Base-by-base conservation (phyloP, 2,113 vertebrate species). In the Morone chrysops region DNA sequence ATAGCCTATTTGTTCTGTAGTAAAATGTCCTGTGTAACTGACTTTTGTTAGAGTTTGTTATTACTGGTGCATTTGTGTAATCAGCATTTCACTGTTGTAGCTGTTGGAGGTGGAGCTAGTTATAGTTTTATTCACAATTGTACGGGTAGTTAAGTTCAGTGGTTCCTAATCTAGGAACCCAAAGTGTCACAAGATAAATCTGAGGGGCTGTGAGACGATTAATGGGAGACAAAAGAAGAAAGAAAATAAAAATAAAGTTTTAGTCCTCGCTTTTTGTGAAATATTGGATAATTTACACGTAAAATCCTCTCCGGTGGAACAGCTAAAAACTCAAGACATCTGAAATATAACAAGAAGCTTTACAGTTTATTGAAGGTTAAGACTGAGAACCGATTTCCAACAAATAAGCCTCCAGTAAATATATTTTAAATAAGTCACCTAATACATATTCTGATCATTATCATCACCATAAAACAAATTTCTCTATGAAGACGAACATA, bases 311-410 rank as follows among this genome's bases (percentile, higher is more conserved):
- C 31, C 31, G 31, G 31, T 31, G 31, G 31, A 31, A 31, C 31
- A 31, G 31, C 31, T 31, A 31, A 31, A 31, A 43, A 43, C 43
- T 45, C 0, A 45, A 11, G 9, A 45, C 43, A 45, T 11, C 43
- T 0, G 43, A 45, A 45, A 45, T 45, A 2, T 45, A 11, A 9
- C 43, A 45, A 31, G 31, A 31, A 31, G 31, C 3, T 31, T 31
- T 31, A 31, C 16, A 69, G 53, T 92, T 90, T 89, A 92, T 89
- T 89, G 0, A 79, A 57, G 54, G 17, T 83, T 88, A 77, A 79
- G 38, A 68, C 73, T 17, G 57, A 83, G 38, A 70, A 60, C 10
- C 1, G 2, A 67, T 63, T 79, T 75, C 22, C 20, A 69, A 70
- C 43, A 78, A 51, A 74, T 38, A 62, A 14, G 84, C 71, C 51